A percentile compares a stretch with the other conserved stretches of the same genome.
These are phyloP conservation scores for Reinhardtius hippoglossoides DNA, from an alignment of 2,113 vertebrate genomes.

Conservation along the genomic window DNA sequence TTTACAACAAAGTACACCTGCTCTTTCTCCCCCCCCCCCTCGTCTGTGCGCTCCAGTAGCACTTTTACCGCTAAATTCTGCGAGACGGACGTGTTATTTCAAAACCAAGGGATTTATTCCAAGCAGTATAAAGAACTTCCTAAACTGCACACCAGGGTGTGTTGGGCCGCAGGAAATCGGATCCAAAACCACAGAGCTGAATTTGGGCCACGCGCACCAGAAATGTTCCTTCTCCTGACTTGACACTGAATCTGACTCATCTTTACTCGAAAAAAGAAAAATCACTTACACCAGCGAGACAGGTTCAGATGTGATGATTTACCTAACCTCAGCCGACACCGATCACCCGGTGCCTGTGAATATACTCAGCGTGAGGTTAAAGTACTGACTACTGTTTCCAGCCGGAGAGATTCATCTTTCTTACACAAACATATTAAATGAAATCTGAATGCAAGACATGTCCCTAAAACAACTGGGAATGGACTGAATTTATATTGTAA, in stretches of 20 bases:
- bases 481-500: no score
- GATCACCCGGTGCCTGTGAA: slow-evolving; percentile 48
- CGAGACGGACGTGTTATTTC: slow-evolving; percentile 40
- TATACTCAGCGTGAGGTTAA: slow-evolving; percentile 56
- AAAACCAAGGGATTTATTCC: slow-evolving; percentile 53
- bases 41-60: slow-evolving; percentile 10
- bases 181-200: slow-evolving; percentile 66
- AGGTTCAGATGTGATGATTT: slow-evolving; percentile 61
- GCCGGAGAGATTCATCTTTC: slow-evolving; percentile 54
- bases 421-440: neutral
- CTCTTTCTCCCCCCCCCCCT: neutral
- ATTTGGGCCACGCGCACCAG: slow-evolving; percentile 53
- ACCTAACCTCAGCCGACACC: slow-evolving; percentile 59
- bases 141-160: slow-evolving; percentile 57
- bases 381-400: slow-evolving; percentile 41
- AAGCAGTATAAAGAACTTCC: slow-evolving; percentile 58
- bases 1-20: slow-evolving; percentile 2
- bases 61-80: slow-evolving; percentile 25
- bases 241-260: slow-evolving; percentile 73
- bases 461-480: neutral
- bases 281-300: slow-evolving; percentile 53
- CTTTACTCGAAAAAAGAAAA: slow-evolving; percentile 58
- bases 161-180: slow-evolving; percentile 55
- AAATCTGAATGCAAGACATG: neutral
- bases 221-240: slow-evolving; percentile 62